These are phyloP conservation scores for Hypolimnas misippus DNA, from an alignment of 2,888 invertebrate genomes.

Conservation along the genomic window DNA sequence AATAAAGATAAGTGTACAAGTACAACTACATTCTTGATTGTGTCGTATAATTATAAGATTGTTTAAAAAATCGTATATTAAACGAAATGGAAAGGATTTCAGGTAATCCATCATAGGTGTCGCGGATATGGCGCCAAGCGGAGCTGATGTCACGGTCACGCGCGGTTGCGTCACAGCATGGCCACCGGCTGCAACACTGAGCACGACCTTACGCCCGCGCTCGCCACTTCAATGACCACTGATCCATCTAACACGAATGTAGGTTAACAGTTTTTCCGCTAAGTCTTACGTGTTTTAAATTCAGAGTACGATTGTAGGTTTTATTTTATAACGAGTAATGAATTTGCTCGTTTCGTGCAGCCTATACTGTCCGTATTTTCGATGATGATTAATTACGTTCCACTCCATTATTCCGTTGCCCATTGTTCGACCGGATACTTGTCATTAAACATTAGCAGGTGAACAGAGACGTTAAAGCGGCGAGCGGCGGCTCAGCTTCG, in stretches of 20 bases:
- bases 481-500: constrained; percentile 49
- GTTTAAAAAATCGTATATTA: neutral
- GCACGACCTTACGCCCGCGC: constrained; percentile 30
- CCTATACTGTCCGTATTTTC: neutral
- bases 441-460: constrained; percentile 56
- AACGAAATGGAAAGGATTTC: constrained; percentile 39
- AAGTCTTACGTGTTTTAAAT: constrained; percentile 7
- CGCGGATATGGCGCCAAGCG: constrained; percentile 50
- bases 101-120: constrained; percentile 61
- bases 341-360: neutral
- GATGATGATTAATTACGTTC: constrained; percentile 11
- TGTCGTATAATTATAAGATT: neutral
- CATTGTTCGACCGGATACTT: constrained; percentile 47
- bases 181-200: constrained; percentile 28
- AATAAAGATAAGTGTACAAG: neutral
- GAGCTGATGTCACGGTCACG: constrained; percentile 74
- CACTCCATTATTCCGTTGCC: constrained; percentile 31
- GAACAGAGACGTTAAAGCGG: constrained; percentile 52
- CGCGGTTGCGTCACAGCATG: constrained; percentile 62
- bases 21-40: neutral
- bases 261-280: constrained; percentile 27
- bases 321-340: neutral
- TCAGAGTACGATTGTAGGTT: neutral
- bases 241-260: constrained; percentile 27
- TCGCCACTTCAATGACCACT: constrained; percentile 22